Percentiles rank a stretch among this genome's conserved stretches.
phyloP scores from a whole-genome alignment of 2,113 vertebrate species.

The Trochalopteron elliotii region DNA sequence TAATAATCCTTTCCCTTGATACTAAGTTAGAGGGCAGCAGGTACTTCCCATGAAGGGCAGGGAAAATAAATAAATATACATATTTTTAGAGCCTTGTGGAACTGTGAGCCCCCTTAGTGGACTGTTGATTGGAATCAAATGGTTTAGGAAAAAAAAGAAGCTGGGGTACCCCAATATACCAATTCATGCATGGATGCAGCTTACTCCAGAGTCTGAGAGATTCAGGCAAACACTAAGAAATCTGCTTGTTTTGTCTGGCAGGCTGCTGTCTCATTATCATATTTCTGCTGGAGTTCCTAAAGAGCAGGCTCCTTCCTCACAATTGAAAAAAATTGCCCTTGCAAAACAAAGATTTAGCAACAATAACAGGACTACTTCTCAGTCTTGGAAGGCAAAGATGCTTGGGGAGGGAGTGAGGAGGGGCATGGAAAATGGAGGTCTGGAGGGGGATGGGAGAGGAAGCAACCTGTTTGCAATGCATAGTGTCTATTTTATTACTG shows the following conservation, averaged over 20 bases:
- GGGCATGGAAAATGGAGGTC: background rate
- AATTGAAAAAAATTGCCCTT: background rate
- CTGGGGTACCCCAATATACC: background rate
- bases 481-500: background rate
- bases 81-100: background rate
- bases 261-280: background rate
- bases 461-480: background rate
- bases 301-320: background rate
- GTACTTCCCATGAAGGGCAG: background rate
- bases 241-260: background rate
- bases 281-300: background rate
- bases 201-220: background rate
- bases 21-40: background rate
- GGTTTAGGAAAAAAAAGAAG: background rate
- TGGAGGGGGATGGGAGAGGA: background rate
- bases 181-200: background rate
- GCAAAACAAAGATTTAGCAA: background rate
- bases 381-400: background rate
- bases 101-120: background rate
- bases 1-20: background rate
- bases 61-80: background rate
- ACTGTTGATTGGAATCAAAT: background rate
- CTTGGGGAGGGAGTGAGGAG: background rate
- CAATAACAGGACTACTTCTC: background rate
- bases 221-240: background rate